Base-by-base conservation (phyloP, 2,797 vertebrate species). In the Pagetopsis macropterus region DNA sequence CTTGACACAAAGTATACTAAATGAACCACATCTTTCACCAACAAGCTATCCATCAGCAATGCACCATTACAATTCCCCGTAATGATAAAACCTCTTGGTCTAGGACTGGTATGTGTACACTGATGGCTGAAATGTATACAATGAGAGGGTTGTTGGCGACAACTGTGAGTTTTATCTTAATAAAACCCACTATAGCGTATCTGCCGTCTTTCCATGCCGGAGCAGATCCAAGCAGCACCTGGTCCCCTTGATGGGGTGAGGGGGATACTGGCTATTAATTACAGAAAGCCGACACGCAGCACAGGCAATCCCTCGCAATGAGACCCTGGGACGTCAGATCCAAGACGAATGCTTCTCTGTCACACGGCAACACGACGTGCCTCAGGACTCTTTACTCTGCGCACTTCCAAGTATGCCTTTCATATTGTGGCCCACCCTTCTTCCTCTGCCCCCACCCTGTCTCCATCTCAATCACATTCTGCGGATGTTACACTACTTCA, bases 251-350 rank as follows among this genome's bases (percentile, higher is more conserved):
- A 90, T 86, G 87, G 82, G 74, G 72, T 50, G 72, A 78, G 88
- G 85, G 87, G 90, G 86, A 77, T 86, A 84, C 84, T 88, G 85
- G 91, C 91, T 92, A 93, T 93, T 94, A 93, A 94, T 94, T 93
- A 94, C 92, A 91, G 87, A 88, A 89, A 92, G 89, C 77, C 56
- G 82, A 89, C 88, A 89, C 55, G 70, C 81, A 70, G 83, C 12
- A 76, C 80, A 78, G 85, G 87, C 85, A 83, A 90, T 87, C 86
- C 81, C 84, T 80, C 16, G 88, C 89, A 85, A 83, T 65, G 83
- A 90, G 84, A 91, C 85, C 91, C 88, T 81, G 90, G 83, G 85
- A 92, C 44, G 87, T 91, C 82, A 87, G 88, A 89, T 85, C 83
- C 65, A 85, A 91, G 89, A 92, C 87, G 71, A 91, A 93, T 89